phyloP scores from a whole-genome alignment of 30 jellyfish, hydroid and myxozoan genomes.

The Hydractinia symbiolongicarpus region DNA sequence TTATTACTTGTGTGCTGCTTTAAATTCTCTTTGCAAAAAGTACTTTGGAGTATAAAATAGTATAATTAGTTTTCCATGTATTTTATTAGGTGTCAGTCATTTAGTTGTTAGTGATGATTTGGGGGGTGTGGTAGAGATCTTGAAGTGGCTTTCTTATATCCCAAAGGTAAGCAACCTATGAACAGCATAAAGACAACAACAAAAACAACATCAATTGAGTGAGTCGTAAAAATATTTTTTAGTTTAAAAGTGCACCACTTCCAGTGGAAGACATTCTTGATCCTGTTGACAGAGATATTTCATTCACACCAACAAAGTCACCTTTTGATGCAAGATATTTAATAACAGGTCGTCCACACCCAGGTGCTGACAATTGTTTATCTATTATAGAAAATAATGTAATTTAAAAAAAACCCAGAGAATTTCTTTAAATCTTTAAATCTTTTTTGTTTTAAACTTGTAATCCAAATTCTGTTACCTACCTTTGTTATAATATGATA shows the following conservation, averaged over 20 bases:
- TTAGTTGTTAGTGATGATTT: constrained; percentile 61
- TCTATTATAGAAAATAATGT: background rate
- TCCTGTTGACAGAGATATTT: constrained; percentile 73
- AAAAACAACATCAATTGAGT: background rate
- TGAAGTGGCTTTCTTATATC: constrained; percentile 71
- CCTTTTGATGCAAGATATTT: constrained; percentile 90
- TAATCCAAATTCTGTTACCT: background rate
- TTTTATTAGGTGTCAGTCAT: constrained; percentile 75
- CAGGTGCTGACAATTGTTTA: constrained; percentile 5
- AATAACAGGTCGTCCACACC: constrained; percentile 74
- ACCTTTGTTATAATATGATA: background rate
- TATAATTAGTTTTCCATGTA: background rate
- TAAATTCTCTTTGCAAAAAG: too few relatives aligned
- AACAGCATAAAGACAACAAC: background rate
- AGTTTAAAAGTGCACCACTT: constrained; percentile 37
- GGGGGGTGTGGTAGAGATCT: constrained; percentile 53
- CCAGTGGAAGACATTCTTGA: constrained; percentile 62
- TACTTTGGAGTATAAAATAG: too few relatives aligned
- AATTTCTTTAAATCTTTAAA: background rate
- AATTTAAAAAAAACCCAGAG: background rate
- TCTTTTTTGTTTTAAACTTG: background rate
- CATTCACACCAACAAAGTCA: constrained; percentile 71
- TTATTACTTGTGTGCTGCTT: background rate
- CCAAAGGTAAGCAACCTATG: constrained; percentile 59
- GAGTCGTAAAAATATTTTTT: background rate